Evolutionary conservation across 2,888 invertebrate genomes (phyloP).

Genomic region (Notocelia uddmanniana): DNA sequence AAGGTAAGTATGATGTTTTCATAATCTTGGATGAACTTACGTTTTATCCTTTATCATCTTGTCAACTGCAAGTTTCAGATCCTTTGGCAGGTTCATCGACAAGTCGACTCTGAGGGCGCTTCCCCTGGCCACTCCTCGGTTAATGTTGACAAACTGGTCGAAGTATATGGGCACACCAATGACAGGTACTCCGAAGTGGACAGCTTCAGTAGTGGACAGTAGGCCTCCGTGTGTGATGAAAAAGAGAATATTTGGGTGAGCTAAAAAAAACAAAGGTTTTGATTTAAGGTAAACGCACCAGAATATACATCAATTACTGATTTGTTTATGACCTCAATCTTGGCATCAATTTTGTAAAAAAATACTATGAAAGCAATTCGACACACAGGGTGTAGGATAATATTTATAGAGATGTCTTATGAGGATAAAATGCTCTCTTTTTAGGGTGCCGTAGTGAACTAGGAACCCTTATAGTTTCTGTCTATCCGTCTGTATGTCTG

Average conservation of each 20-base stretch:
- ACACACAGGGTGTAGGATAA: no score
- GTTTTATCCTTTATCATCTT: constrained; percentile 40
- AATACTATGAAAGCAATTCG: no score
- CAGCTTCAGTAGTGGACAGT: constrained; percentile 62
- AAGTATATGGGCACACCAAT: constrained; percentile 63
- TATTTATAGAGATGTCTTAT: no score
- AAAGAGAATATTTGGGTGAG: constrained; percentile 61
- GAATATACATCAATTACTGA: neutral
- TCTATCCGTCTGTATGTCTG: no score
- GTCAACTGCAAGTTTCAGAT: constrained; percentile 43
- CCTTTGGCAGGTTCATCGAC: constrained; percentile 37
- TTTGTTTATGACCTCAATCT: neutral
- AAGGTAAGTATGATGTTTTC: neutral
- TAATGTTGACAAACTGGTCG: constrained; percentile 45
- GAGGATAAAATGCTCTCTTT: no score
- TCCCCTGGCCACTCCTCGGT: constrained; percentile 31
- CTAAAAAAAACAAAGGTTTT: constrained; percentile 52
- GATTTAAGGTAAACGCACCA: neutral
- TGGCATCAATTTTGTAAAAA: no score
- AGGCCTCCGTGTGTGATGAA: constrained; percentile 67
- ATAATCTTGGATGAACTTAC: constrained; percentile 24
- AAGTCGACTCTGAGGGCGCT: constrained; percentile 45
- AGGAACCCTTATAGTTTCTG: no score
- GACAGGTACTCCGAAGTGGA: constrained; percentile 65
- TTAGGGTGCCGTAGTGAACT: no score